These are phyloP conservation scores for Drosophila kepulauana DNA, from an alignment of 1,140 invertebrate species.

Conservation along the genomic window DNA sequence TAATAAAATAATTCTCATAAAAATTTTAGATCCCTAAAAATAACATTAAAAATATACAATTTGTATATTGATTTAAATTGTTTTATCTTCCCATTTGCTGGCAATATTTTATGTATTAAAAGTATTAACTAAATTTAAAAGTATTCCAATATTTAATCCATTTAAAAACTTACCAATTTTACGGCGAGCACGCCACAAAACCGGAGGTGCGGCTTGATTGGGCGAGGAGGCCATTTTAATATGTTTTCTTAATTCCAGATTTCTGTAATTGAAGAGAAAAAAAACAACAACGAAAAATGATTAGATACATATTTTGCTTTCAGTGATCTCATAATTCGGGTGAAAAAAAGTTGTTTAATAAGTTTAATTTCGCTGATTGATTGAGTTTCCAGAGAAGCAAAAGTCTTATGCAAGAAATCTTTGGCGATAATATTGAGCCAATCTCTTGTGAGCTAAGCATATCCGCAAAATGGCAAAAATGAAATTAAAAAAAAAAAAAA, in stretches of 20 bases:
- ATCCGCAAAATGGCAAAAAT: slow-evolving; percentile 41
- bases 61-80: too few relatives aligned
- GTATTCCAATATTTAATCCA: neutral
- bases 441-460: slow-evolving; percentile 23
- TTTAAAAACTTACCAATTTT: slow-evolving; percentile 88
- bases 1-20: neutral
- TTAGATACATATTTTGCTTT: slow-evolving; percentile 11
- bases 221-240: slow-evolving; percentile 88
- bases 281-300: slow-evolving; percentile 2
- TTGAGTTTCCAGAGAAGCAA: slow-evolving; percentile 25
- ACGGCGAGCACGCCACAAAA: slow-evolving; percentile 90
- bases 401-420: slow-evolving; percentile 21
- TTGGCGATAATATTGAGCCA: slow-evolving; percentile 51
- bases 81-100: too few relatives aligned
- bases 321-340: slow-evolving; percentile 14
- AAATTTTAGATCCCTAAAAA: too few relatives aligned
- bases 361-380: slow-evolving; percentile 50
- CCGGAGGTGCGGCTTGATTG: slow-evolving; percentile 91
- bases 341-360: slow-evolving; percentile 35
- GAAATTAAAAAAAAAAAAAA: slow-evolving; percentile 18
- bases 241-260: slow-evolving; percentile 82
- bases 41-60: too few relatives aligned
- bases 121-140: neutral
- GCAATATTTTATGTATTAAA: neutral
- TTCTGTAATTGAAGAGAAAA: slow-evolving; percentile 53